These are phyloP conservation scores for Carcina quercana DNA, from an alignment of 2,888 invertebrate genomes.

Conservation along the genomic window DNA sequence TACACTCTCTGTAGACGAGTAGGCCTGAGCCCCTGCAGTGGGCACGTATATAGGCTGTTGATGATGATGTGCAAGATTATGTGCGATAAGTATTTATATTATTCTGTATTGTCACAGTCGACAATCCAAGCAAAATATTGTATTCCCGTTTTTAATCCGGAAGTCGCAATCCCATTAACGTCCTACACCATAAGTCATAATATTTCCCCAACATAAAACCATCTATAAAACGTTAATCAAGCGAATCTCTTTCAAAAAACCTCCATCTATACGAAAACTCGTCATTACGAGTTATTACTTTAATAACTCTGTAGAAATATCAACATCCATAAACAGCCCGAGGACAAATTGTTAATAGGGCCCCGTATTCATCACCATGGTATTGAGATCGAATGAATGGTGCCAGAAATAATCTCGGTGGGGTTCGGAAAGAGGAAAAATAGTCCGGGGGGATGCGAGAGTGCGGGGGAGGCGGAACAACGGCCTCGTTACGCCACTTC, in stretches of 20 bases:
- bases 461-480: constrained; percentile 47
- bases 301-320: constrained; percentile 28
- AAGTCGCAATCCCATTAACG: no score
- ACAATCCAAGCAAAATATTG: no score
- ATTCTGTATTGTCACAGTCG: no score
- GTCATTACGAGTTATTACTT: constrained; percentile 38
- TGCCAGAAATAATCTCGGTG: constrained; percentile 53
- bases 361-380: constrained; percentile 61
- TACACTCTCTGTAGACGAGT: no score
- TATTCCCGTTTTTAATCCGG: no score
- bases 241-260: constrained; percentile 4
- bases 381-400: constrained; percentile 55
- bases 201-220: no score
- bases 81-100: no score
- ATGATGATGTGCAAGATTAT: no score
- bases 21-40: no score
- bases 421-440: constrained; percentile 25
- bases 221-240: constrained; percentile 4
- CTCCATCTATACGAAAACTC: constrained; percentile 17
- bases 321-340: constrained; percentile 35
- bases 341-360: constrained; percentile 61
- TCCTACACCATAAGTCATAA: no score
- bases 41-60: no score
- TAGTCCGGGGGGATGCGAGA: constrained; percentile 14
- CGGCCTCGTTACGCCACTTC: constrained; percentile 69